Evolutionary conservation across 2,888 invertebrate genomes (phyloP).

Genomic region (Catotricha subobsoleta): DNA sequence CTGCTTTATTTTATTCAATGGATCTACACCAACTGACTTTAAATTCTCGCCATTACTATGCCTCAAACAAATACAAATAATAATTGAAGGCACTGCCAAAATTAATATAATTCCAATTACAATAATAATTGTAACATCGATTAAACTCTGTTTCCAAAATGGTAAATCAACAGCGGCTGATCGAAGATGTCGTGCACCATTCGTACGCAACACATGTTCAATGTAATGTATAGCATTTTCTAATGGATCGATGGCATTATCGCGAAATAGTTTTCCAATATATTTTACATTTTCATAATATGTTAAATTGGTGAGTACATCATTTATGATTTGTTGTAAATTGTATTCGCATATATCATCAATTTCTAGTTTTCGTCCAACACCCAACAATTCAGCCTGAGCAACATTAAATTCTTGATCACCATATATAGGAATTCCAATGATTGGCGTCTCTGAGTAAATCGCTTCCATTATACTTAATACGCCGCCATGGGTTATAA

Average conservation of each 20-base stretch:
- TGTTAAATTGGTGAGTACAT: constrained; percentile 23
- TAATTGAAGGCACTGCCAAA: constrained; percentile 24
- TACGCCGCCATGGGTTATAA: constrained; percentile 40
- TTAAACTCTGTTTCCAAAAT: constrained; percentile 21
- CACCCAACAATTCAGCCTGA: constrained; percentile 27
- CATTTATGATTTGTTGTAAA: constrained; percentile 23
- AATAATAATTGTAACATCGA: constrained; percentile 25
- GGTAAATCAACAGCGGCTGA: constrained; percentile 22
- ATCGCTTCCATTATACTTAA: constrained; percentile 37
- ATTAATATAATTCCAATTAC: constrained; percentile 20
- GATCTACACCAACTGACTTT: too few relatives aligned
- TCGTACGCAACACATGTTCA: constrained; percentile 21
- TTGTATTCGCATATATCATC: constrained; percentile 26
- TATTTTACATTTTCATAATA: constrained; percentile 15
- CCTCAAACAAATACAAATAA: constrained; percentile 22
- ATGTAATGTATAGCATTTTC: constrained; percentile 22
- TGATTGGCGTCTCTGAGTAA: constrained; percentile 30
- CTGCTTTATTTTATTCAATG: too few relatives aligned
- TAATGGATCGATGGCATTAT: constrained; percentile 16
- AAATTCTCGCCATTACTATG: constrained; percentile 13
- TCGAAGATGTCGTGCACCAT: constrained; percentile 23
- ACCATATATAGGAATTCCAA: constrained; percentile 34
- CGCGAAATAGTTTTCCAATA: constrained; percentile 15
- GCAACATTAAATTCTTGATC: constrained; percentile 33
- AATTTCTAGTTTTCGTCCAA: constrained; percentile 24